Evolutionary conservation across 2,797 vertebrate genomes (phyloP).

Genomic region (Carcharodon carcharias): DNA sequence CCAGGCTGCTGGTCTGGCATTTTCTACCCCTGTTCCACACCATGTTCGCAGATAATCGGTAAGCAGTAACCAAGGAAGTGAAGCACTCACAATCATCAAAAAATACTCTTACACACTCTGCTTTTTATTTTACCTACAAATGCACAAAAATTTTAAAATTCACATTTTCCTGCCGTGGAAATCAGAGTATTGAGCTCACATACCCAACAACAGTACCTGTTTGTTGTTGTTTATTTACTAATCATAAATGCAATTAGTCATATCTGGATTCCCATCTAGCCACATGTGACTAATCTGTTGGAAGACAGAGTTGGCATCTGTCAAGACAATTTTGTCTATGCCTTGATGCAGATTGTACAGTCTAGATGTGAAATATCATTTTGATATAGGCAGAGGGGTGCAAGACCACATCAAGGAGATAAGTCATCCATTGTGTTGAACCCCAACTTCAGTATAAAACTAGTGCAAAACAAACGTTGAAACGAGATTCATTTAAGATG

Average conservation of each 20-base stretch:
- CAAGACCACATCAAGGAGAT: background rate
- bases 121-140: background rate
- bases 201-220: background rate
- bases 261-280: background rate
- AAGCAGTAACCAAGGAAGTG: no score
- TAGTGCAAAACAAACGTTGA: background rate
- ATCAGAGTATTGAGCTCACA: background rate
- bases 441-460: background rate
- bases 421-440: background rate
- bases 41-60: no score
- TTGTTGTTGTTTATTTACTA: background rate
- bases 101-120: background rate
- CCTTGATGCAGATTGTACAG: background rate
- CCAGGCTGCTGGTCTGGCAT: background rate
- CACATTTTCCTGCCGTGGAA: background rate
- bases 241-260: background rate
- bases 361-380: background rate
- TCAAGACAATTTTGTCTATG: background rate
- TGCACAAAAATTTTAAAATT: background rate
- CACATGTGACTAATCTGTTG: background rate
- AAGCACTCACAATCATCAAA: background rate
- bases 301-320: background rate
- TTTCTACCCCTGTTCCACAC: background rate
- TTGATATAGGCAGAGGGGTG: background rate
- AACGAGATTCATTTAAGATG: background rate